Base-by-base conservation (phyloP, 2,888 invertebrate species). In the Athalia circularis region DNA sequence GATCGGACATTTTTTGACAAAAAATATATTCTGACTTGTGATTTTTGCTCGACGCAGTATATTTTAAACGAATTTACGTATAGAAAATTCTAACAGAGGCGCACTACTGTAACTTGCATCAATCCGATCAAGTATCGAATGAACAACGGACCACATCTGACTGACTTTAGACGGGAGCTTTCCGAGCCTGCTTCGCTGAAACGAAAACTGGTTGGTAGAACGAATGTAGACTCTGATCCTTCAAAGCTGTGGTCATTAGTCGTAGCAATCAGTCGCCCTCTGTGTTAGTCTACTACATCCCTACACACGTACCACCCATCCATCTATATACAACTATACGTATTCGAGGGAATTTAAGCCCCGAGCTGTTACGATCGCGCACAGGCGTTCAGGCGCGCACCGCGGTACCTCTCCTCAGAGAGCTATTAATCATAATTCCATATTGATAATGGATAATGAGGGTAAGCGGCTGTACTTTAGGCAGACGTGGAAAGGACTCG, bases 361-460 rank as follows among this genome's bases (percentile, higher is more conserved):
- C 59, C 13, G 13, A 13, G 59, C 59, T 59, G 72, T 72, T 72
- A 47, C 57, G 72, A 59, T 59, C 72, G 47, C 7, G 45, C 13
- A 29, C 29, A 59, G n/a, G 57, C 29, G 72, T 72, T 72, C 4
- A 57, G 29, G 75, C 45, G 29, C 52, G 29, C 52, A 62, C 59
- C 29, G 45, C 50, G 67, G 15, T 47, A 48, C n/a, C 15, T 15
- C 64, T 64, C 62, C 62, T 50, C 50, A 54, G 75, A 64, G 83
- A 80, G 77, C 82, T 82, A 84, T 87, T 87, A 86, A 86, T 87
- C 86, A 86, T 87, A 86, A 86, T 87, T 86, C 84, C 82, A 87
- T 81, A 83, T 85, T 83, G 85, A 85, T 87, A 87, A 87, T 87
- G 86, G 85, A 86, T 87, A 87, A 87, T 87, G 86, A 87, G 85